Percentiles rank a stretch among this genome's conserved stretches.
Evolutionary conservation across 1,140 invertebrate genomes (phyloP).

Genomic region (Diachasmimorpha longicaudata): DNA sequence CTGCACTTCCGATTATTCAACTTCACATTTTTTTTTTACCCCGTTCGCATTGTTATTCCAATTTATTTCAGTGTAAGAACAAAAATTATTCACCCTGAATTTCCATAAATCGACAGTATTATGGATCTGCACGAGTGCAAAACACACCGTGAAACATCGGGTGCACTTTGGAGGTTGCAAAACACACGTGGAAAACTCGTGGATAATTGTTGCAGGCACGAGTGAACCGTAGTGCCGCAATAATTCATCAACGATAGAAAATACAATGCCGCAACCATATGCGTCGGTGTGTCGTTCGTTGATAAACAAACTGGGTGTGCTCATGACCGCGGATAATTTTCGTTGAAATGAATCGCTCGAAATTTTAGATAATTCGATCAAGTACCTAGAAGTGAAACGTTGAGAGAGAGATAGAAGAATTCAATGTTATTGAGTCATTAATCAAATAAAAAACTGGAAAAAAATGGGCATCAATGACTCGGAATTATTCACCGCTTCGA

Average conservation of each 20-base stretch:
- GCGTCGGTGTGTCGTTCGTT: neutral
- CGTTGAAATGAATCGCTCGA: neutral
- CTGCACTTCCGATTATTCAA: neutral
- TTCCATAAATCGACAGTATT: neutral
- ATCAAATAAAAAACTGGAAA: neutral
- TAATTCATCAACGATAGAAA: constrained; percentile 27
- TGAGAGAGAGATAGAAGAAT: neutral
- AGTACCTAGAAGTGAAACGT: neutral
- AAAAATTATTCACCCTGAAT: neutral
- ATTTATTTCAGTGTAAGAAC: neutral
- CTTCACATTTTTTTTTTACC: neutral
- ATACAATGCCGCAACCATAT: constrained; percentile 37
- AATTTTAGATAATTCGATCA: constrained; percentile 20
- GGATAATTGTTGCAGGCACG: constrained; percentile 43
- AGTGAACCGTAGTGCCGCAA: constrained; percentile 32
- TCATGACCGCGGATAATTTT: constrained; percentile 23
- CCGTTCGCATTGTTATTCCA: neutral
- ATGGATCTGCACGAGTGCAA: constrained; percentile 10
- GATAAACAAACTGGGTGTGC: neutral
- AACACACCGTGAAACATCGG: neutral
- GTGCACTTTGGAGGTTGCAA: constrained; percentile 34
- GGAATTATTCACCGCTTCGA: neutral
- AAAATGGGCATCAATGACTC: neutral
- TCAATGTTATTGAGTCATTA: neutral
- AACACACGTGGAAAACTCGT: constrained; percentile 42